Evolutionary conservation across 2,888 invertebrate species (phyloP), one percentile per base, ranked within the genome.

Genomic region (Sceliomorpha sp.): DNA sequence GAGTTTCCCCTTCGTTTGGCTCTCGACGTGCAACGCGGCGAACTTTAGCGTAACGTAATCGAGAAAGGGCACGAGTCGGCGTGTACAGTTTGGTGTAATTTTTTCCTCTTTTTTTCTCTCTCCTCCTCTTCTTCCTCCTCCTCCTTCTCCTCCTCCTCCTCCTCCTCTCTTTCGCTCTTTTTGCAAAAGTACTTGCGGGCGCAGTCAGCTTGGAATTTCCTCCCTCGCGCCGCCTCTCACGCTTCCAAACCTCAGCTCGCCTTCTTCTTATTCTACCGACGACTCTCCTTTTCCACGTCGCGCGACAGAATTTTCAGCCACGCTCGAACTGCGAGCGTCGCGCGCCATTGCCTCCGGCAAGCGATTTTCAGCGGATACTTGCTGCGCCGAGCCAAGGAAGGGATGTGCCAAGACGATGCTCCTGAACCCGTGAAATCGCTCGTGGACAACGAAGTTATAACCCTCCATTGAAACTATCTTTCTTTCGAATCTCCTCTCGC

Each of bases 281-380:
- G 53, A 67, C 47, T 59, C 53, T 40, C 39, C 58, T 53, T 53
- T 66, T 59, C 39, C 47, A 27, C 51, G 53, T 59, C 63, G 48
- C 42, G 56, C 53, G 47, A 47, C 45, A 62, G 58, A 59, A 64
- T 70, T 70, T 59, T 32, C 39, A 32, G 42, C 50, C 45, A 70
- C 40, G 70, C 64, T 64, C 51, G 55, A 64, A 29, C 50, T 60
- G 36, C 48, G 34, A 7, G 31, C 34, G 55, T 59, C 12, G 53
- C 59, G 47, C 63, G 50, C 55, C 55, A 69, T 69, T 63, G 63
- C 58, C 26, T 24, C 29, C 44, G 34, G 20, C 50, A 44, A 58
- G 48, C 59, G 32, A 68, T 62, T 68, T 67, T 24, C 48, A 44
- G 29, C 44, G 13, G 20, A 9, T 20, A 20, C 34, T 47, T 24